Evolutionary conservation across 2,888 invertebrate species (phyloP).

Genomic region (Cristatella mucedo): DNA sequence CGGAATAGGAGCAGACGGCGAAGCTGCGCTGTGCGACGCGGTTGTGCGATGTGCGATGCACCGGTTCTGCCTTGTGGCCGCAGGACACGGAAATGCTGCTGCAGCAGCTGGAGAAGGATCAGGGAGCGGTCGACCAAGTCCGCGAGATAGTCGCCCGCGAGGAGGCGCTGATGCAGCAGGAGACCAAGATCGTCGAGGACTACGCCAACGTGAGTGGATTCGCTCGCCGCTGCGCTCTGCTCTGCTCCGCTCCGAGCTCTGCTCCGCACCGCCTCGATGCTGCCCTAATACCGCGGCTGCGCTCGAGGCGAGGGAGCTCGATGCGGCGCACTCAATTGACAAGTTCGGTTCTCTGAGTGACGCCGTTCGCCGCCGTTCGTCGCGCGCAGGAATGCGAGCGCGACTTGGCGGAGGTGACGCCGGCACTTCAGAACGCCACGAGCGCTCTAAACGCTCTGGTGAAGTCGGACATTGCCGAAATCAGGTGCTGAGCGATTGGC

Average conservation of each 20-base stretch:
- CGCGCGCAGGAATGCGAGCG: conserved; percentile 29
- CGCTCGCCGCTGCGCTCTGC: too few relatives aligned
- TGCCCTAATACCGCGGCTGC: too few relatives aligned
- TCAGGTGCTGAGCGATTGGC: too few relatives aligned
- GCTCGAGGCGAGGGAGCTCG: too few relatives aligned
- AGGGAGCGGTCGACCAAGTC: conserved; percentile 34
- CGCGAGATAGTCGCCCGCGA: conserved; percentile 33
- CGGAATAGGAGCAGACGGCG: too few relatives aligned
- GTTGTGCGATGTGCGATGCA: too few relatives aligned
- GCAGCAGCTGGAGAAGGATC: conserved; percentile 31
- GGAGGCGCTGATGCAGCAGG: conserved; percentile 32
- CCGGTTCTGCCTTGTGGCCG: too few relatives aligned
- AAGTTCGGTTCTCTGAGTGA: too few relatives aligned
- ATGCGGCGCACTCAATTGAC: too few relatives aligned
- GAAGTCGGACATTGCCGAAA: conserved; percentile 35
- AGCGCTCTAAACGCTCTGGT: conserved; percentile 33
- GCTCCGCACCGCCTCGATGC: too few relatives aligned
- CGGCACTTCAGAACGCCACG: conserved; percentile 31
- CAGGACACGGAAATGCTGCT: conserved; percentile 36
- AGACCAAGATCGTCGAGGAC: conserved; percentile 34
- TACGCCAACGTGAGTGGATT: conserved; percentile 31
- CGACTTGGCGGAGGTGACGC: conserved; percentile 33
- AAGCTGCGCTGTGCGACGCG: too few relatives aligned
- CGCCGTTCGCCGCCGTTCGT: background rate
- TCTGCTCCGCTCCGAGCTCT: too few relatives aligned